These are phyloP conservation scores for Columba guinea DNA, from an alignment of 2,797 vertebrate species.

Conservation along the genomic window DNA sequence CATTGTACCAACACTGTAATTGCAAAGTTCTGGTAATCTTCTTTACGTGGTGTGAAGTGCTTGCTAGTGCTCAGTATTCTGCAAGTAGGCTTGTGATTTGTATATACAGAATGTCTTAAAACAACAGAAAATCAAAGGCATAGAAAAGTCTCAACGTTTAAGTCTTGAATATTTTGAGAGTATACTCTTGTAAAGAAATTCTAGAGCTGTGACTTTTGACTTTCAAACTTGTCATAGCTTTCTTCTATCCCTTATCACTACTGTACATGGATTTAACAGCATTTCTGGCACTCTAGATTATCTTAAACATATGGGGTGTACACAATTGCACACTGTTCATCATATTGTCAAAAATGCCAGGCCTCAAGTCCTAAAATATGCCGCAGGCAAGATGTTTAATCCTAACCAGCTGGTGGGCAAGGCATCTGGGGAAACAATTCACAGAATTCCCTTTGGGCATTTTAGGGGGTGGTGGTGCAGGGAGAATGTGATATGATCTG, in stretches of 20 bases:
- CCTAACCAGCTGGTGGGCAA: slow-evolving; percentile 41
- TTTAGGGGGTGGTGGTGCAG: not conserved
- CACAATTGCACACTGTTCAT: not conserved
- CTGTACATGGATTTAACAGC: not conserved
- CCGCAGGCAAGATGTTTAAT: slow-evolving; percentile 31
- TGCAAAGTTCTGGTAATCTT: not conserved
- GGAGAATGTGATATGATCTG: not conserved
- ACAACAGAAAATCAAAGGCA: not conserved
- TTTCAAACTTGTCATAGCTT: not conserved
- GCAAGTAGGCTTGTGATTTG: not conserved
- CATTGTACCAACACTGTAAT: not conserved
- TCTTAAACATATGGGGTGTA: not conserved
- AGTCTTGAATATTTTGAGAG: not conserved
- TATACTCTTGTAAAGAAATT: not conserved
- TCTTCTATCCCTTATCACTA: not conserved
- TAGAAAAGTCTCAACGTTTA: not conserved
- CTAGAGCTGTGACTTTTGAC: not conserved
- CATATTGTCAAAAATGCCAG: slow-evolving; percentile 13
- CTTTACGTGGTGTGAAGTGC: not conserved
- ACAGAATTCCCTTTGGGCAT: slow-evolving; percentile 29
- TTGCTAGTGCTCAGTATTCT: not conserved
- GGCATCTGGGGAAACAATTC: slow-evolving; percentile 40
- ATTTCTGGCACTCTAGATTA: not conserved
- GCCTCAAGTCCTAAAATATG: slow-evolving; percentile 14
- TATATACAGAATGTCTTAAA: not conserved